Base-by-base conservation (phyloP, 2,888 invertebrate species). In the Ichneumon xanthorius region DNA sequence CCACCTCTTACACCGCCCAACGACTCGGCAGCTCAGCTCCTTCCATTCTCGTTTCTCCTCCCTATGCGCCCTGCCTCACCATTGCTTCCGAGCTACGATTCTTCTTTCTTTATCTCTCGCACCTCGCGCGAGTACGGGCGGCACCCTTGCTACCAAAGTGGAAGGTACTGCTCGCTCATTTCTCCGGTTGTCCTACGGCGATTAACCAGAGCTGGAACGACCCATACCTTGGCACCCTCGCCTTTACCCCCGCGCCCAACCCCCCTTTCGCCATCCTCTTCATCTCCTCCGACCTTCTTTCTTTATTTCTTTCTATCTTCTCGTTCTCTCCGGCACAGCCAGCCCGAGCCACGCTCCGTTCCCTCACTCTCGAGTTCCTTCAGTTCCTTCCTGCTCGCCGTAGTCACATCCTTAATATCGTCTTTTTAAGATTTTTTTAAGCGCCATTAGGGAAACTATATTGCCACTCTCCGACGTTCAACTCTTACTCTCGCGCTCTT, bases 101-200 rank as follows among this genome's bases (percentile, higher is more conserved):
- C 50, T 63, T 84, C 53, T 70, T 72, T 76, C 76, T 72, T 82
- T 78, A 83, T 75, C 75, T 68, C 81, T 87, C 77, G 81, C 85
- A 84, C 84, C 77, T 82, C 82, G 76, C 67, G 45, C 80, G 68
- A 73, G 67, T 37, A 53, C 53, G 30, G 4, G 58, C 40, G 19
- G 40, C 67, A 14, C 72, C 80, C 80, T n/a, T 65, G 45, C 71
- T 80, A 65, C 90, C 90, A 85, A 82, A 85, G 76, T 78, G 85
- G 78, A 89, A 88, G 87, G 90, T 90, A 90, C 92, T 91, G 92
- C 91, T 92, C 92, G 92, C 93, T 93, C 94, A 92, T 94, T 94
- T 94, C 92, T 93, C 92, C 90, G 92, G 92, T 94, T 94, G 94
- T 94, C 93, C 94, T 93, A 93, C 93, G 93, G 93, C 93, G 93